Evolutionary conservation across 2,888 invertebrate genomes (phyloP), one percentile per base, ranked within the genome.

Genomic region (Dilophus febrilis): DNA sequence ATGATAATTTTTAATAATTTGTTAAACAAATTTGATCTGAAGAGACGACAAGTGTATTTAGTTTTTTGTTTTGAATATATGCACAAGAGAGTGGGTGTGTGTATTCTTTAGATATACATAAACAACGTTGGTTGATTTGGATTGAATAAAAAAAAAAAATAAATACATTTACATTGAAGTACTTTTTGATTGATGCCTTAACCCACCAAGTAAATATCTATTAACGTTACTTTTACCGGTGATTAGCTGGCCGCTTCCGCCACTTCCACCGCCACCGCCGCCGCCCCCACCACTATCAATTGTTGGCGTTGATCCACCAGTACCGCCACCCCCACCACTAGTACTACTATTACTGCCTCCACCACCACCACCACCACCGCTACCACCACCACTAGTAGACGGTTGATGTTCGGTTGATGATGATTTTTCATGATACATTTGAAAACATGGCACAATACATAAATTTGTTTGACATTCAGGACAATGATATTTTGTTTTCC

Each of bases 401-500:
- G 51, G 40, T 6, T 22, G 4, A 22, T 8, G 4, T 22, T 22
- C 22, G 8, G 5, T 22, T 22, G 22, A 22, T 22, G 22, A 8
- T 22, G 22, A 8, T 18, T 75, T 68, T 53, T 82, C 80, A 54
- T 84, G 83, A 56, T 79, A 84, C 53, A 81, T 78, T 60, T 86
- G 85, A 65, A 87, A 86, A 64, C 86, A 87, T 31, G 86, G 86
- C 45, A 87, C 87, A 53, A 87, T 85, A 61, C 87, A 87, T 39
- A 87, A 68, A 61, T 87, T 87, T 44, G 82, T 83, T 61, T 83
- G 81, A 59, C 87, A 87, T 58, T 87, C 86, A 1, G 86, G 86
- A 63, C 87, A 87, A 55, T 86, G 84, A 60, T 85, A 87, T 59
- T 87, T 86, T 2, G 87, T 87, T 64, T 87, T 87, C 43, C 86